Percentiles rank a stretch among this genome's conserved stretches.
Conservation (phyloP, 2,797 vertebrate species). For the Darevskia mixta region DNA sequence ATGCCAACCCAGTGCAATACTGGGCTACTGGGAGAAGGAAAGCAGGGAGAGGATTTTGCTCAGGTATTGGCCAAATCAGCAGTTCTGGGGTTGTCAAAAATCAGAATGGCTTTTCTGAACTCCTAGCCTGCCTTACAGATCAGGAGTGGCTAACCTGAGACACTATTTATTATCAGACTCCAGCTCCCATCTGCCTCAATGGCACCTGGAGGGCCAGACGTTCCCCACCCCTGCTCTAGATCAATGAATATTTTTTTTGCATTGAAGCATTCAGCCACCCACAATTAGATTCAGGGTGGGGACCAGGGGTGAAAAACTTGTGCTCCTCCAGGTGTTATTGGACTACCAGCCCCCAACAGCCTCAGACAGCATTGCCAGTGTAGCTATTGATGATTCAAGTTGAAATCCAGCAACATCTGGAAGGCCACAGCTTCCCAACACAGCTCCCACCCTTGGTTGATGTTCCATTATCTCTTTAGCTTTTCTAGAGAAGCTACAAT, state of each 20-base stretch:
- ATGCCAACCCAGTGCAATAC: conserved; percentile 64
- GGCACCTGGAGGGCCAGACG: not conserved
- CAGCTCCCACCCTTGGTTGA: no score
- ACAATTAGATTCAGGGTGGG: not conserved
- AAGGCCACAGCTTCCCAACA: no score
- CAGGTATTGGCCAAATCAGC: not conserved
- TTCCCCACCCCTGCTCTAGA: not conserved
- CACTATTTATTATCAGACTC: not conserved
- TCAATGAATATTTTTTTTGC: not conserved
- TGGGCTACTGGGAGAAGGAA: not conserved
- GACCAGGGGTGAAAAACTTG: no score
- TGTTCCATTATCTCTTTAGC: not conserved
- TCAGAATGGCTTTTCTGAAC: not conserved
- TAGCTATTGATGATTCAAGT: no score
- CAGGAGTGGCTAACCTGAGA: not conserved
- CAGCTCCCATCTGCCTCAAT: not conserved
- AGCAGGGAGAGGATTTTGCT: not conserved
- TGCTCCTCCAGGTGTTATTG: not conserved
- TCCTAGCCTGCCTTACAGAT: not conserved
- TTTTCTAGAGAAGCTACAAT: not conserved
- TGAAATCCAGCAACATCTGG: no score
- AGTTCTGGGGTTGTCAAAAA: not conserved
- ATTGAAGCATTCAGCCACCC: not conserved
- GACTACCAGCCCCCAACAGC: no score
- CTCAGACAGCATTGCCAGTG: no score